A percentile compares a stretch with the other conserved stretches of the same genome.
phyloP scores from a whole-genome alignment of 2,888 invertebrate species.

The Leptopilina drosophilae region DNA sequence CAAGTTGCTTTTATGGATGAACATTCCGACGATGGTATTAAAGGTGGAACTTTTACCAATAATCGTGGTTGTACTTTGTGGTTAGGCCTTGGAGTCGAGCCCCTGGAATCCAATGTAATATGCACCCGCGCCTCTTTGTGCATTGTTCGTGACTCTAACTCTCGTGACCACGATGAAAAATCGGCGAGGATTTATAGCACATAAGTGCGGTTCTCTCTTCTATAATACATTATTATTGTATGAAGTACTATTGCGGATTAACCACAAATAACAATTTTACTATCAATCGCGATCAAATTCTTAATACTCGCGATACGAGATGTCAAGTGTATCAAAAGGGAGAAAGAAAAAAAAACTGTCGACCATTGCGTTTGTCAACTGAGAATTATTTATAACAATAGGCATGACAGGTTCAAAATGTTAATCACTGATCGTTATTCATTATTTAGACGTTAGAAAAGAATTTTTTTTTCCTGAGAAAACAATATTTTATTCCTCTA shows the following conservation, averaged over 20 bases:
- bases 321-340: conserved; percentile 53
- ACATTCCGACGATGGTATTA: neutral
- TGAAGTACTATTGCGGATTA: conserved; percentile 51
- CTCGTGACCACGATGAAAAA: conserved; percentile 60
- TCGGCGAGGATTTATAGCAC: conserved; percentile 56
- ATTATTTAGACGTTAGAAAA: too few species aligned
- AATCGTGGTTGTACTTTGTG: conserved; percentile 47
- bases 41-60: conserved; percentile 21
- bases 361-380: too few species aligned
- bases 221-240: conserved; percentile 48
- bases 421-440: neutral
- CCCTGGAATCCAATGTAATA: conserved; percentile 68
- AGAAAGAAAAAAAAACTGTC: conserved; percentile 28
- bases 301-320: conserved; percentile 46
- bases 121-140: conserved; percentile 56
- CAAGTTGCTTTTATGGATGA: conserved; percentile 38
- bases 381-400: too few species aligned
- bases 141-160: conserved; percentile 63
- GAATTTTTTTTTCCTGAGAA: too few species aligned
- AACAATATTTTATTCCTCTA: too few species aligned
- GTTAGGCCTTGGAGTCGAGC: conserved; percentile 68
- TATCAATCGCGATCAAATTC: conserved; percentile 33
- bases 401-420: neutral
- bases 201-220: conserved; percentile 54
- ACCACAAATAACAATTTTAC: conserved; percentile 41